These are phyloP conservation scores for Hipposideros larvatus DNA, from an alignment of 2,797 vertebrate genomes.

Conservation along the genomic window DNA sequence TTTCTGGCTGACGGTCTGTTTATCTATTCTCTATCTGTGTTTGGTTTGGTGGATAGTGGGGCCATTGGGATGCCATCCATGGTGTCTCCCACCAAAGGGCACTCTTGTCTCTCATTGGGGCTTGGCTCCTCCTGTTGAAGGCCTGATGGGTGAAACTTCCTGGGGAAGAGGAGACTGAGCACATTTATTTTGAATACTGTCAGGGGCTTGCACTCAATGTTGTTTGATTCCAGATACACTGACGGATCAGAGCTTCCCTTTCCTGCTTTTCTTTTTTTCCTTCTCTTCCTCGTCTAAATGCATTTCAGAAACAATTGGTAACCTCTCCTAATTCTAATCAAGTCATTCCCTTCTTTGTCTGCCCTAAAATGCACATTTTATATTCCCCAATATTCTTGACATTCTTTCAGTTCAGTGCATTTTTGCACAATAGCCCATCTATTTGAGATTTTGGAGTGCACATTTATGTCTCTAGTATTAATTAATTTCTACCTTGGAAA, in stretches of 20 bases:
- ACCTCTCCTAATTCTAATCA: background rate
- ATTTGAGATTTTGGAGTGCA: conserved; percentile 42
- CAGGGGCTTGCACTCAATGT: background rate
- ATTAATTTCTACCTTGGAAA: conserved; percentile 50
- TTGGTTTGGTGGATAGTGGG: conserved; percentile 32
- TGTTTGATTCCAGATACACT: background rate
- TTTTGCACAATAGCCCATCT: background rate
- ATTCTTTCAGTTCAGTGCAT: conserved; percentile 29
- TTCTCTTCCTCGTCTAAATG: background rate
- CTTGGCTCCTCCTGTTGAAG: background rate
- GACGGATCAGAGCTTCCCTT: background rate
- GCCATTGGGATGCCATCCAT: conserved; percentile 35
- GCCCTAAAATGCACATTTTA: background rate
- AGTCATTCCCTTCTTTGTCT: background rate
- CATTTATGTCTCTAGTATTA: conserved; percentile 19
- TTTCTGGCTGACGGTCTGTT: conserved; percentile 68
- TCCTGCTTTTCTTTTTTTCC: background rate
- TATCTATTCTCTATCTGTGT: conserved; percentile 63
- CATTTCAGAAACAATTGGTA: background rate
- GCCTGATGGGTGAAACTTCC: background rate
- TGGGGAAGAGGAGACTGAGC: background rate
- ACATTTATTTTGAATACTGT: background rate
- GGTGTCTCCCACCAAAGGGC: background rate
- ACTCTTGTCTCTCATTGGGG: background rate
- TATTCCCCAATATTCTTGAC: background rate